phyloP scores from a whole-genome alignment of 1,140 invertebrate species.

The Coelopa frigida region DNA sequence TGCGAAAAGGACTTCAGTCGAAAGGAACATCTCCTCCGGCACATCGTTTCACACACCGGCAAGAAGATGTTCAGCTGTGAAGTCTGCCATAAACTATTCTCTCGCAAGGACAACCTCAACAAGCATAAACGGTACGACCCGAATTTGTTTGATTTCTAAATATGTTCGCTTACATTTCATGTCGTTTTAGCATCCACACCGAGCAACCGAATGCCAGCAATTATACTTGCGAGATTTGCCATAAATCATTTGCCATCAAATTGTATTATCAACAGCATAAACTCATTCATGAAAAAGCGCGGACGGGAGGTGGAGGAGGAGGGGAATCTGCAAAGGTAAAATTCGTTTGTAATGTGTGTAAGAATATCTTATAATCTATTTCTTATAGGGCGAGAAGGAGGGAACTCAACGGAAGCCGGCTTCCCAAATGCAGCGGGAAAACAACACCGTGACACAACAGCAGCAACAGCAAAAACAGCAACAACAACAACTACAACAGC shows the following conservation, averaged over 20 bases:
- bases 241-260: slow-evolving; percentile 65
- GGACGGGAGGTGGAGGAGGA: slow-evolving; percentile 9
- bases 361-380: background rate
- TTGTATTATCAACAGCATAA: slow-evolving; percentile 60
- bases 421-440: slow-evolving; percentile 10
- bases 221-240: slow-evolving; percentile 63
- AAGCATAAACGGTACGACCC: slow-evolving; percentile 54
- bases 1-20: slow-evolving; percentile 67
- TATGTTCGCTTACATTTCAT: too few species aligned
- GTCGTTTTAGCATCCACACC: slow-evolving; percentile 25
- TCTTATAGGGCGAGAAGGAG: background rate
- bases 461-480: slow-evolving; percentile 4
- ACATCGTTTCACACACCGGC: slow-evolving; percentile 66
- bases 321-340: background rate
- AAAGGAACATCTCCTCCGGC: slow-evolving; percentile 63
- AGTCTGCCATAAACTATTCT: slow-evolving; percentile 68
- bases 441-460: slow-evolving; percentile 2
- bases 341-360: background rate
- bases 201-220: slow-evolving; percentile 54
- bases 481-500: slow-evolving; percentile 6
- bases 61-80: slow-evolving; percentile 68
- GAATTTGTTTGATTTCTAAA: background rate
- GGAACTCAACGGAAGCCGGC: background rate
- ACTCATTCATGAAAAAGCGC: slow-evolving; percentile 14
- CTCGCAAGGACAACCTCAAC: slow-evolving; percentile 66